These are phyloP conservation scores for Leptinotarsa haldemani DNA, from an alignment of 2,888 invertebrate genomes.

Conservation along the genomic window DNA sequence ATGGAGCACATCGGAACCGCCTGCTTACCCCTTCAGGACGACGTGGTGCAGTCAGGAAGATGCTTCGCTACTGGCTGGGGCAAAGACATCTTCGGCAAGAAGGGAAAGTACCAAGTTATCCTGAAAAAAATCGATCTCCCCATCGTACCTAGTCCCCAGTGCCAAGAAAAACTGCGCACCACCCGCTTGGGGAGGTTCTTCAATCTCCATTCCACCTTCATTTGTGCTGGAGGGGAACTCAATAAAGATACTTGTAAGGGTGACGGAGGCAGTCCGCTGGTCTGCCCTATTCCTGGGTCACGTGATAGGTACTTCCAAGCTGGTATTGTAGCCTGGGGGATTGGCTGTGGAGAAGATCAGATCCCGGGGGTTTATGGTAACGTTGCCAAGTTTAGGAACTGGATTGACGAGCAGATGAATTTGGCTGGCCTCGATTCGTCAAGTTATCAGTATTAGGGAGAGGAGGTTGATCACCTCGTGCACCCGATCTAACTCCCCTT, in stretches of 20 bases:
- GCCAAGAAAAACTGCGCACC: constrained; percentile 70
- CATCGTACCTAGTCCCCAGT: constrained; percentile 71
- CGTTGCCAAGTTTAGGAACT: constrained; percentile 67
- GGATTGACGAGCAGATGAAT: constrained; percentile 57
- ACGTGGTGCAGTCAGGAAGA: constrained; percentile 39
- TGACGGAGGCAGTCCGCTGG: constrained; percentile 70
- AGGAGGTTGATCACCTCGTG: background rate
- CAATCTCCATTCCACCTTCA: constrained; percentile 76
- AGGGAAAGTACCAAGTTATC: constrained; percentile 75
- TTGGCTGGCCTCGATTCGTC: background rate
- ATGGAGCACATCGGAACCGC: constrained; percentile 41
- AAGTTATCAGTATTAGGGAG: background rate
- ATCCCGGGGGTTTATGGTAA: constrained; percentile 82
- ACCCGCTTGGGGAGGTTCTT: constrained; percentile 78
- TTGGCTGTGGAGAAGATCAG: constrained; percentile 77
- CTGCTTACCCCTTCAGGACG: constrained; percentile 56
- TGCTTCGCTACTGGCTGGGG: constrained; percentile 62
- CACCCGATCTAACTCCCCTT: too few species aligned
- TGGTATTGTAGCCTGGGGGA: constrained; percentile 86
- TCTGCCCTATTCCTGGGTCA: constrained; percentile 67
- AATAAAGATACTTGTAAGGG: constrained; percentile 77
- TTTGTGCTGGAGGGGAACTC: constrained; percentile 77
- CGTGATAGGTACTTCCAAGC: constrained; percentile 67
- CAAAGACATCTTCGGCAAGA: constrained; percentile 60
- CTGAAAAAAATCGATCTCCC: constrained; percentile 79